Conservation (phyloP, 2,888 invertebrate species). For the Xanthia togata region DNA sequence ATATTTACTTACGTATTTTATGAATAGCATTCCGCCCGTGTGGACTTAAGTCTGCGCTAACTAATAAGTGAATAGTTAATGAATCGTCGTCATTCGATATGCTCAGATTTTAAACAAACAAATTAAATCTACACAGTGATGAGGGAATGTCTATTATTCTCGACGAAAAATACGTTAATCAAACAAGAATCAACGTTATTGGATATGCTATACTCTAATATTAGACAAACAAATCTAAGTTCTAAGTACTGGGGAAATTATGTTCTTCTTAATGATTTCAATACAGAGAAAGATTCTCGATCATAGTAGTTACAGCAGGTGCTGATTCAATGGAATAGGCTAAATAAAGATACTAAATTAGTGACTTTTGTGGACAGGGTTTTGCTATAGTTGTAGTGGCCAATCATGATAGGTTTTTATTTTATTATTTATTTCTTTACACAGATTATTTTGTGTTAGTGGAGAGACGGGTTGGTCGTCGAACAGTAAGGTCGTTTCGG, state of each 20-base stretch:
- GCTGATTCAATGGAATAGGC: neutral
- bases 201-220: too few relatives aligned
- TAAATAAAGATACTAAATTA: neutral
- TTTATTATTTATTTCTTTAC: too few relatives aligned
- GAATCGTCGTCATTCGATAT: neutral
- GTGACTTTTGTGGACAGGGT: too few relatives aligned
- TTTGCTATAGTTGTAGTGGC: too few relatives aligned
- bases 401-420: too few relatives aligned
- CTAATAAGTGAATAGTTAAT: neutral
- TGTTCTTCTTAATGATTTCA: too few relatives aligned
- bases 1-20: neutral
- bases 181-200: neutral
- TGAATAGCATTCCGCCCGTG: neutral
- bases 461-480: too few relatives aligned
- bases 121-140: constrained; percentile 4
- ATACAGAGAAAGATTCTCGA: too few relatives aligned
- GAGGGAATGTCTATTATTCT: neutral
- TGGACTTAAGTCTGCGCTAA: neutral
- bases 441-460: too few relatives aligned
- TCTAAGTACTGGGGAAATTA: too few relatives aligned
- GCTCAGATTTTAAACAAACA: constrained; percentile 18
- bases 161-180: neutral
- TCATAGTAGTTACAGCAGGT: neutral
- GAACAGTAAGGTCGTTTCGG: too few relatives aligned
- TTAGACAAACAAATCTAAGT: too few relatives aligned